Conservation (phyloP, 2,113 vertebrate species). For the Micromys minutus region DNA sequence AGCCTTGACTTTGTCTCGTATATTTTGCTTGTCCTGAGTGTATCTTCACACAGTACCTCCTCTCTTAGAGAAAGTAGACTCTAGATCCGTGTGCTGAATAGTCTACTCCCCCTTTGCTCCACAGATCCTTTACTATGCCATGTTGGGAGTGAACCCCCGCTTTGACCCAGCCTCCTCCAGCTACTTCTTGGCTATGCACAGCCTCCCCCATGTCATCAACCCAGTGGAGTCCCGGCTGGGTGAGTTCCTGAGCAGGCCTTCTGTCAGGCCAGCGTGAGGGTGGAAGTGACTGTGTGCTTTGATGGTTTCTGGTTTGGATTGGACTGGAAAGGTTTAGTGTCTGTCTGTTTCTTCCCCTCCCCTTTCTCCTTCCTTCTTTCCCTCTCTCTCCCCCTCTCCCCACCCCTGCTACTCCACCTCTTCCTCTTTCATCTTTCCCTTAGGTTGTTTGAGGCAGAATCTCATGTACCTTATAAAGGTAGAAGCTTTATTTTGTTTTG, state of each 20-base stretch:
- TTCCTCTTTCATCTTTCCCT: no score
- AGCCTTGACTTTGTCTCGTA: not conserved
- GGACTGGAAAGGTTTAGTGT: not conserved
- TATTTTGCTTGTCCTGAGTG: slow-evolving; percentile 22
- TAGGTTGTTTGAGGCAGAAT: not conserved
- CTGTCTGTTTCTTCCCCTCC: not conserved
- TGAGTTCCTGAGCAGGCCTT: slow-evolving; percentile 79
- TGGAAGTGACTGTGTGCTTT: not conserved
- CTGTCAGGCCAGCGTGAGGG: not conserved
- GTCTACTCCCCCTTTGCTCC: not conserved
- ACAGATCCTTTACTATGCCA: slow-evolving; percentile 94
- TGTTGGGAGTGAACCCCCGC: slow-evolving; percentile 94
- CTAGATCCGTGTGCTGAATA: not conserved
- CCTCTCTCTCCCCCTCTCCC: no score
- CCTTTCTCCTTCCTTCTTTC: not conserved
- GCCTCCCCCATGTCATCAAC: slow-evolving; percentile 97
- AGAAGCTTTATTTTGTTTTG: not conserved
- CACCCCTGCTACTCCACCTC: not conserved
- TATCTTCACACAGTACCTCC: slow-evolving; percentile 9
- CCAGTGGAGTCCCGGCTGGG: slow-evolving; percentile 96
- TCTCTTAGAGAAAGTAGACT: not conserved
- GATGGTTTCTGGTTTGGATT: not conserved
- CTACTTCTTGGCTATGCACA: slow-evolving; percentile 91
- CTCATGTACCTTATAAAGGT: not conserved
- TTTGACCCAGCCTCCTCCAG: slow-evolving; percentile 89